These are phyloP conservation scores for Acinonyx jubatus DNA, from an alignment of 2,113 vertebrate genomes.

Conservation along the genomic window DNA sequence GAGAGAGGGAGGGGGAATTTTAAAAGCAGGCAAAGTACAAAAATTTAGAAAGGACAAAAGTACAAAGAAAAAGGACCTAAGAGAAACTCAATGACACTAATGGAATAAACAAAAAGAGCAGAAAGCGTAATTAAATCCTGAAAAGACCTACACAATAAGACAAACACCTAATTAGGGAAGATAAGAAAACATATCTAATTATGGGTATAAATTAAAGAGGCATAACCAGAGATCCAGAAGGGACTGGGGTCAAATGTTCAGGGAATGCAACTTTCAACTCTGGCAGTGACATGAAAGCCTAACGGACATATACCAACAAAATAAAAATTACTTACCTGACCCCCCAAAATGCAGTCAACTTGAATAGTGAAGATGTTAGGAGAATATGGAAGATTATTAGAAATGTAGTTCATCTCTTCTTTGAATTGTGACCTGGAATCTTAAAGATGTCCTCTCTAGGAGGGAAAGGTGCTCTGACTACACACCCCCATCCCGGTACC, in stretches of 20 bases:
- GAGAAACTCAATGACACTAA: background rate
- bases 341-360: background rate
- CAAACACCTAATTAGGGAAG: background rate
- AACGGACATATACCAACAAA: background rate
- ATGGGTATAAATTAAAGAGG: background rate
- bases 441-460: background rate
- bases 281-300: accelerated
- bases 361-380: background rate
- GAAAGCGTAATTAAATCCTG: background rate
- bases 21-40: background rate
- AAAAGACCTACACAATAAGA: background rate
- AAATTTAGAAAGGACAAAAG: background rate
- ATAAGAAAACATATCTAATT: background rate
- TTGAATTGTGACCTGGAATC: background rate
- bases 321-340: background rate
- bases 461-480: background rate
- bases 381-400: background rate
- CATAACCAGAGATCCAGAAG: background rate
- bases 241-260: background rate
- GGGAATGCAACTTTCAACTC: no score
- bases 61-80: background rate
- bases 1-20: background rate
- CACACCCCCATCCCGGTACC: accelerated
- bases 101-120: background rate
- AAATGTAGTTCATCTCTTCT: background rate